Conservation (phyloP, 1,140 invertebrate species). For the Stegodyphus dumicola region DNA sequence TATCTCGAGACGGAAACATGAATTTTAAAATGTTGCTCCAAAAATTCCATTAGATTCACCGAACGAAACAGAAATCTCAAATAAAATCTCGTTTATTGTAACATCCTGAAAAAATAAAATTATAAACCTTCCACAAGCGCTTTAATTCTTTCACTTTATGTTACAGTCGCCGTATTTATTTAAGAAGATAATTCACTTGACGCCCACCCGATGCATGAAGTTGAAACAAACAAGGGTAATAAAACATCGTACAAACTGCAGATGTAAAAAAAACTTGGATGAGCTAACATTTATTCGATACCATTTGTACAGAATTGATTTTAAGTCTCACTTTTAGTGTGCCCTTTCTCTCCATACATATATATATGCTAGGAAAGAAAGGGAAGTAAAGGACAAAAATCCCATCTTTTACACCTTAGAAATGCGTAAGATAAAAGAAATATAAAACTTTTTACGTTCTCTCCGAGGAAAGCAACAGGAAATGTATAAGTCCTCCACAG, state of each 20-base stretch:
- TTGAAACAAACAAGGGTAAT: constrained; percentile 51
- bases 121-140: constrained; percentile 9
- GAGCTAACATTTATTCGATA: constrained; percentile 10
- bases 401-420: constrained; percentile 54
- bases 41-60: constrained; percentile 27
- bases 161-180: constrained; percentile 21
- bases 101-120: constrained; percentile 38
- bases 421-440: constrained; percentile 56
- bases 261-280: constrained; percentile 37
- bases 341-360: constrained; percentile 27
- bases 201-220: neutral
- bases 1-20: constrained; percentile 16
- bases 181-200: neutral
- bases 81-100: constrained; percentile 56
- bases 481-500: constrained; percentile 15
- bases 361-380: neutral
- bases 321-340: constrained; percentile 32
- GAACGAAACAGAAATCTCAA: constrained; percentile 20
- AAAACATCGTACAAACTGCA: constrained; percentile 20
- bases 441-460: constrained; percentile 55
- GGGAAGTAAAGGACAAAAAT: neutral
- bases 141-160: constrained; percentile 40
- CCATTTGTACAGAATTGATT: constrained; percentile 33
- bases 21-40: constrained; percentile 41
- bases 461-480: constrained; percentile 38